Base-by-base conservation (phyloP, 2,888 invertebrate species). In the Micoletzkya japonica region DNA sequence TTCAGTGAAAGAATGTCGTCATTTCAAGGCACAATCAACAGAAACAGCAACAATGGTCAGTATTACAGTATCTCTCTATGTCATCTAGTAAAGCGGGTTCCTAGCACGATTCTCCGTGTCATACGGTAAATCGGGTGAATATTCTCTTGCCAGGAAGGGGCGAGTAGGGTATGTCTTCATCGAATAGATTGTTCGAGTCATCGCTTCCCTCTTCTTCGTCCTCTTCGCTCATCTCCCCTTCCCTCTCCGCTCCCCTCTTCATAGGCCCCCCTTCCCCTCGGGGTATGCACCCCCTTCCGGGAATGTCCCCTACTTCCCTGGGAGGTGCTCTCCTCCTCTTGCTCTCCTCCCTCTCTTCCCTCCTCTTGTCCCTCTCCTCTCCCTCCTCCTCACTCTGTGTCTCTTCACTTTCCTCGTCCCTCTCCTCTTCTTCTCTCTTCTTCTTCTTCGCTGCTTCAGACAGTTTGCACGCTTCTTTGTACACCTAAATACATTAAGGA, bases 151-250 rank as follows among this genome's bases (percentile, higher is more conserved):
- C n/a, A n/a, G n/a, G n/a, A n/a, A n/a, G n/a, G n/a, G n/a, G n/a
- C n/a, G n/a, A n/a, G 17, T 37, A 58, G 36, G 37, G 39, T 39
- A 10, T 20, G 10, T 44, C 44, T 14, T 44, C 20, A 14, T 44
- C 44, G 10, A 44, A 44, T 44, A 44, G 44, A 44, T 44, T n/a
- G n/a, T n/a, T n/a, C n/a, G n/a, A n/a, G 20, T 44, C 44, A 44
- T 44, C 20, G 20, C 44, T 44, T 44, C 44, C 20, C 20, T 44
- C 44, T 14, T 44, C 44, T 44, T 44, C 10, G 20, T 44, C 44
- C 34, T 63, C 50, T 63, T 34, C 34, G 50, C n/a, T 49, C 60
- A 61, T 61, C 10, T 44, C 44, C 10, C 10, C 10, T 44, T 44
- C 44, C 10, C 10, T 20, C 44, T 61, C 26, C n/a, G 14, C 26